Percentiles rank a stretch among this genome's conserved stretches.
Evolutionary conservation across 1,140 invertebrate genomes (phyloP).

Genomic region (Aphelinus atriplicis): DNA sequence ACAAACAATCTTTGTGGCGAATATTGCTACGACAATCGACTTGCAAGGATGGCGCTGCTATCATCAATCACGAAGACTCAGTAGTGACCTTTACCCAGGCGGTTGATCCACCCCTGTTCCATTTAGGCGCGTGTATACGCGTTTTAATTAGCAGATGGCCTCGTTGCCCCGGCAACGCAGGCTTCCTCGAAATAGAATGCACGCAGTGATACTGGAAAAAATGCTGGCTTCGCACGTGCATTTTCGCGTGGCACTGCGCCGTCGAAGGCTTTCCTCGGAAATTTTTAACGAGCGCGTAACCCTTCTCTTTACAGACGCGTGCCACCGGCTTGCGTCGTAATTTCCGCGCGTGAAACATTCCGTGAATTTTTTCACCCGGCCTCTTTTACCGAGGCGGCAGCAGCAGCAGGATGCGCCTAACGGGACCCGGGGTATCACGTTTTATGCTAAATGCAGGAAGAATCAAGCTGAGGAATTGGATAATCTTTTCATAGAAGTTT

Average conservation of each 20-base stretch:
- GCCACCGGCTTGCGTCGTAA: no score
- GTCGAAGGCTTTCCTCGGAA: neutral
- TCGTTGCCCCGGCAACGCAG: neutral
- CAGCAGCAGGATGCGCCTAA: no score
- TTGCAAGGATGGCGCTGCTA: neutral
- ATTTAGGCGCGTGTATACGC: neutral
- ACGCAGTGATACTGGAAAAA: neutral
- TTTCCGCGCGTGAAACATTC: neutral
- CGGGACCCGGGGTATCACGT: no score
- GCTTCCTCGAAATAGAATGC: neutral
- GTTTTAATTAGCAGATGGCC: constrained; percentile 9
- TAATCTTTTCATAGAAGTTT: no score
- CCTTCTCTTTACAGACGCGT: no score
- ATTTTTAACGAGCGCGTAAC: constrained; percentile 8
- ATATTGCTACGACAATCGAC: no score
- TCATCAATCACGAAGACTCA: constrained; percentile 1
- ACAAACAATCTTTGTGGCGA: no score
- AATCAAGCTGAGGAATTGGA: no score
- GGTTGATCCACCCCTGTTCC: neutral
- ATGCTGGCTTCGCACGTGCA: neutral
- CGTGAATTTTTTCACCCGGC: neutral
- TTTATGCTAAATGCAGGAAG: no score
- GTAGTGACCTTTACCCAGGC: neutral
- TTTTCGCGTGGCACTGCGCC: neutral
- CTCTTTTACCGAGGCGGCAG: no score